phyloP scores from a whole-genome alignment of 2,888 invertebrate genomes.

The Cynaeus angustus region DNA sequence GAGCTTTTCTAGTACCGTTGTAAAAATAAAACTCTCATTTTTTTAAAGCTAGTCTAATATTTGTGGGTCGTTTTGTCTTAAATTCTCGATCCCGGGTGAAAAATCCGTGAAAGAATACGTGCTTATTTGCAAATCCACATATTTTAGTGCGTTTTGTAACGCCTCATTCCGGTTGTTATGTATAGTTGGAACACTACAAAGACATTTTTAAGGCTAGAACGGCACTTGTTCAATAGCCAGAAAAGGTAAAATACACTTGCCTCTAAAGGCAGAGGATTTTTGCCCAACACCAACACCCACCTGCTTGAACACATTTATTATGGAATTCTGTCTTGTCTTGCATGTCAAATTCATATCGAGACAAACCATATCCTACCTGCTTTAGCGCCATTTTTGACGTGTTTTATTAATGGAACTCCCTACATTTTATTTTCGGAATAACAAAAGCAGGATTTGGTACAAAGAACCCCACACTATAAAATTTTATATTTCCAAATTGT shows the following conservation, averaged over 20 bases:
- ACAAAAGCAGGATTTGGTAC: slow-evolving; percentile 12
- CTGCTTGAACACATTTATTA: slow-evolving; percentile 44
- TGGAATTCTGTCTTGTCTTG: slow-evolving; percentile 31
- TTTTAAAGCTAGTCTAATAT: too few species aligned
- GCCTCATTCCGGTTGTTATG: slow-evolving; percentile 28
- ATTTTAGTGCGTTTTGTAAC: slow-evolving; percentile 40
- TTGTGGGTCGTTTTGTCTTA: background rate
- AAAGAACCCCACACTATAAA: slow-evolving; percentile 5
- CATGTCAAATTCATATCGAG: slow-evolving; percentile 29
- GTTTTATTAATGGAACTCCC: slow-evolving; percentile 26
- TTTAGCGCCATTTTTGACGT: slow-evolving; percentile 34
- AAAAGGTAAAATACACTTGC: slow-evolving; percentile 43
- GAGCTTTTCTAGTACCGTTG: background rate
- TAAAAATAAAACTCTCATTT: background rate
- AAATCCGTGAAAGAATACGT: slow-evolving; percentile 32
- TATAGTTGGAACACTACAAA: slow-evolving; percentile 22
- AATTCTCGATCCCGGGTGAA: background rate
- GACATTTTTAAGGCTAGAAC: slow-evolving; percentile 21
- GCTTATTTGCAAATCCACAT: slow-evolving; percentile 35
- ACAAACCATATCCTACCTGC: slow-evolving; percentile 40
- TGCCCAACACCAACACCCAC: slow-evolving; percentile 46
- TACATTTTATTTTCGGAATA: background rate
- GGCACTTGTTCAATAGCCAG: slow-evolving; percentile 40
- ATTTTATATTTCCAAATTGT: slow-evolving; percentile 30
- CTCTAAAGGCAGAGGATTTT: slow-evolving; percentile 43